Evolutionary conservation across 2,888 invertebrate species (phyloP).

Genomic region (Polyommatus icarus): DNA sequence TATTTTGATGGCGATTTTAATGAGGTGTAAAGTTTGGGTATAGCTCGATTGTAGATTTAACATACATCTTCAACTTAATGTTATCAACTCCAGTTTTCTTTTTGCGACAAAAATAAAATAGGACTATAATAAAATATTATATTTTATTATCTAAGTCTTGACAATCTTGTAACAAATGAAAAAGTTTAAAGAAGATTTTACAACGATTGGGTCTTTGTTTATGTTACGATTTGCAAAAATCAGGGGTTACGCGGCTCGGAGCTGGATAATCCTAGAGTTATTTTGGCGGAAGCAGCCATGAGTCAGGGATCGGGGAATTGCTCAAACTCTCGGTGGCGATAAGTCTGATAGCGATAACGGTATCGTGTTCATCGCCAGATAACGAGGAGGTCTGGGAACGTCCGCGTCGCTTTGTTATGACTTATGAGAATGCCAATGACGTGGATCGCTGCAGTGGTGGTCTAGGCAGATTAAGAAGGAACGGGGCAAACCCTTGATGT

Average conservation of each 20-base stretch:
- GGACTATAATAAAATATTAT: too few species aligned
- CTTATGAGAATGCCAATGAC: not conserved
- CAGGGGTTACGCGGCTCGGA: not conserved
- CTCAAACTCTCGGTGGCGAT: not conserved
- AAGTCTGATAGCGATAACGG: slow-evolving; percentile 10
- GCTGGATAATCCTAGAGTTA: not conserved
- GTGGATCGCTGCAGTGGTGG: not conserved
- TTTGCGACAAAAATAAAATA: too few species aligned
- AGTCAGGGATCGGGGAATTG: not conserved
- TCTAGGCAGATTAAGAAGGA: not conserved
- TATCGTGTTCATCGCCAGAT: not conserved
- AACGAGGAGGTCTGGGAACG: slow-evolving; percentile 6
- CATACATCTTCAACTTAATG: not conserved
- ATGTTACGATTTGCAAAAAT: not conserved
- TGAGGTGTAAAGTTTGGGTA: not conserved
- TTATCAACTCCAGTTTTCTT: not conserved
- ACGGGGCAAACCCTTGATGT: too few species aligned
- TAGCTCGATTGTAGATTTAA: not conserved
- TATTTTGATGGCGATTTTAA: not conserved
- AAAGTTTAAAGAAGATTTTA: not conserved
- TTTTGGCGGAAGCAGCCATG: not conserved
- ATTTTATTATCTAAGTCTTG: too few species aligned
- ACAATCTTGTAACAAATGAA: too few species aligned
- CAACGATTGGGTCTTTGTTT: not conserved
- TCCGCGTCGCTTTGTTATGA: not conserved